Evolutionary conservation across 2,888 invertebrate genomes (phyloP).

Genomic region (Caenorhabditis panamensis): DNA sequence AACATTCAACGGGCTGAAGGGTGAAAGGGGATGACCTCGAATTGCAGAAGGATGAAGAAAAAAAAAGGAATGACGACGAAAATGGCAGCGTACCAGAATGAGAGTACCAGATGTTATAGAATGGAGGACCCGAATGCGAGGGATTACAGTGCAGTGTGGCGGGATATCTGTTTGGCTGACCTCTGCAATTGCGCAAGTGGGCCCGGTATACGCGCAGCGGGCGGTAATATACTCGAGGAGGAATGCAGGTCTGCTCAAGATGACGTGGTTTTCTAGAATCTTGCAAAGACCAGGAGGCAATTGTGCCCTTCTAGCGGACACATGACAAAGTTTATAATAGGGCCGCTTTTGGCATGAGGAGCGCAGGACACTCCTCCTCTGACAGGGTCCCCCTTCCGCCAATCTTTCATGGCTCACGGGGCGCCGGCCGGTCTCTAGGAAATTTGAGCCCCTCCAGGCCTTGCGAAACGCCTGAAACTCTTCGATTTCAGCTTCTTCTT

Average conservation of each 20-base stretch:
- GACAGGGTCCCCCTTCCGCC: conserved; percentile 25
- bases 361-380: not conserved
- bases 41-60: conserved; percentile 28
- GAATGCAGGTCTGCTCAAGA: too few species aligned
- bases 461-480: not conserved
- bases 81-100: too few species aligned
- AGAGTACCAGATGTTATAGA: too few species aligned
- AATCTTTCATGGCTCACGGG: conserved; percentile 51
- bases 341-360: conserved; percentile 20
- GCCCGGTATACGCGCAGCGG: not conserved
- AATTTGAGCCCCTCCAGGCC: conserved; percentile 36
- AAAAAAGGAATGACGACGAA: too few species aligned
- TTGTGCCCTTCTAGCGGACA: conserved; percentile 23
- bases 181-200: not conserved
- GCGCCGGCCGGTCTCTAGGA: conserved; percentile 25
- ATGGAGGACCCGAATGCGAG: too few species aligned
- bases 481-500: conserved; percentile 8
- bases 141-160: not conserved
- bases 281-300: not conserved
- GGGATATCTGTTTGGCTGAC: not conserved
- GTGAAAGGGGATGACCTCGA: conserved; percentile 2
- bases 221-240: too few species aligned
- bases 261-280: not conserved
- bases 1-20: not conserved
- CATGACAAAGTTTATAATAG: conserved; percentile 52